phyloP scores from a whole-genome alignment of 1,140 invertebrate species.

The Caenorhabditis inopinata region DNA sequence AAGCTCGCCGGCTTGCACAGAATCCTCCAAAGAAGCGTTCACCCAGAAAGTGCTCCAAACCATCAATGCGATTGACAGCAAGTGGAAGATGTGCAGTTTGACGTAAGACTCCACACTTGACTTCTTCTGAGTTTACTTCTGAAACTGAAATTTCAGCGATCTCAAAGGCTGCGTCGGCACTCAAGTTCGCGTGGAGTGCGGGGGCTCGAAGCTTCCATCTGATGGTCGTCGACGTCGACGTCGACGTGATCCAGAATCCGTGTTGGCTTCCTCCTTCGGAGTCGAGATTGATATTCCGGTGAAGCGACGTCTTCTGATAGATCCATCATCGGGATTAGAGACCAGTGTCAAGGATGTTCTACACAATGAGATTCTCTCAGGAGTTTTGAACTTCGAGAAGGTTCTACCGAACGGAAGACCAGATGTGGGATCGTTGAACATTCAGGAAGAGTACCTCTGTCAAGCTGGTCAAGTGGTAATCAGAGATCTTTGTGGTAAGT shows the following conservation, averaged over 20 bases:
- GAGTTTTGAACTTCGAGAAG: conserved; percentile 41
- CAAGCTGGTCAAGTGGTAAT: conserved; percentile 86
- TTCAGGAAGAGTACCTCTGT: conserved; percentile 88
- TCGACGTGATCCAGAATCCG: not conserved
- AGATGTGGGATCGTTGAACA: conserved; percentile 81
- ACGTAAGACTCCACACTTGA: too few species aligned
- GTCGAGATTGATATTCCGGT: conserved; percentile 54
- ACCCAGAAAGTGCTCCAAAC: conserved; percentile 53
- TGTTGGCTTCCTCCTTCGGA: conserved; percentile 30
- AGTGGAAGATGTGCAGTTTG: conserved; percentile 57
- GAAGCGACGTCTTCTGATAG: not conserved
- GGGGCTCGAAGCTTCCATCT: not conserved
- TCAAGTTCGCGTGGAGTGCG: conserved; percentile 37
- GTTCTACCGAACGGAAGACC: conserved; percentile 87
- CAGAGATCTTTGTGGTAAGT: conserved; percentile 81
- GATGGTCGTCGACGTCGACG: not conserved
- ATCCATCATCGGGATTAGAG: not conserved
- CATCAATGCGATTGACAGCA: conserved; percentile 55
- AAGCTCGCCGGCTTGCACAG: conserved; percentile 56
- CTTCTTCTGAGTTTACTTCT: not conserved
- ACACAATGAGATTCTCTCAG: conserved; percentile 58
- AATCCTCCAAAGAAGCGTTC: conserved; percentile 57
- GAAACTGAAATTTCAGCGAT: conserved; percentile 27
- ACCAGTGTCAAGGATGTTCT: conserved; percentile 54
- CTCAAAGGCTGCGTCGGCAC: conserved; percentile 36